Base-by-base conservation (phyloP, 2,797 vertebrate genomes). In the Mycteria americana region DNA sequence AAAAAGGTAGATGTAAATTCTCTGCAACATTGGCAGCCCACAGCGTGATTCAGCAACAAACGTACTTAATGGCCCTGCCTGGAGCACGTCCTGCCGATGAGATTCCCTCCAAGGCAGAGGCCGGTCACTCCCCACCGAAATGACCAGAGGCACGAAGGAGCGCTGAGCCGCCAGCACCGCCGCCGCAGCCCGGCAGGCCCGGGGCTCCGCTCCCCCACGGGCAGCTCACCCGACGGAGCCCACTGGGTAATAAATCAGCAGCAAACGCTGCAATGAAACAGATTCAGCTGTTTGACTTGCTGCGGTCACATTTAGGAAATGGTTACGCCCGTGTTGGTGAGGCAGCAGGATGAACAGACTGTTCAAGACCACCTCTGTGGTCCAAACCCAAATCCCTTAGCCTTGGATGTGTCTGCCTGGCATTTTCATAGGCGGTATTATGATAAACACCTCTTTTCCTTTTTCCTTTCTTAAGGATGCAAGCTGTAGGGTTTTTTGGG, bases 281-380 rank as follows among this genome's bases (percentile, higher is more conserved):
- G 45, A 9, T 5, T 10, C 37, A 41, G 85, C n/a, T 13, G 3
- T 30, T 53, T 14, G 39, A 6, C 13, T 21, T 7, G 31, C 77
- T 31, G 15, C 2, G 77, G 45, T 35, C 46, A 23, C 7, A 0
- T 10, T 37, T 3, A 18, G 53, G 85, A 28, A 14, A n/a, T 0
- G 11, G 24, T 19, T 6, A 8, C 0, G 19, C 28, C 45, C 2
- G 1, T 8, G 27, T 1, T 12, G 54, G 63, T 0, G 8, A 39
- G 46, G 79, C 65, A 10, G 41, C 21, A 21, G 33, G 56, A 24
- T 2, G 45, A 37, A 22, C 4, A 6, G 39, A 11, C 2, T 8
- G 0, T 8, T n/a, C n/a, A 4, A 63, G 60, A 53, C 28, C 85
- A 46, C 3, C 13, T 12, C 37, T 25, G 72, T 3, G 37, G 18